phyloP scores from a whole-genome alignment of 2,888 invertebrate species.

The Acanthosepion lycidas region DNA sequence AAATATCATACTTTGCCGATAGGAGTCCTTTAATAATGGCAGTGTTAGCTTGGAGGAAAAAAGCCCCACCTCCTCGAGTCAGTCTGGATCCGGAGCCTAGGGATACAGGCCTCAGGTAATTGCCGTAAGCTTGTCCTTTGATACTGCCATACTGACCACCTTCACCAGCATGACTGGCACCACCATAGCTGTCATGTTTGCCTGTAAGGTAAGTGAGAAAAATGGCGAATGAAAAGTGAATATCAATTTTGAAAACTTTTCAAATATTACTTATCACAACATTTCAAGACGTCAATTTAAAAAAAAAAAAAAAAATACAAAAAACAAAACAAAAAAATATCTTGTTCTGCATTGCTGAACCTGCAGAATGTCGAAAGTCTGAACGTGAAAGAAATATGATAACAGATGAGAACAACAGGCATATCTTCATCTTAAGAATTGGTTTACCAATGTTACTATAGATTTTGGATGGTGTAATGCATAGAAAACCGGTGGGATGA shows the following conservation, averaged over 20 bases:
- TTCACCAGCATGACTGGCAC: slow-evolving; percentile 62
- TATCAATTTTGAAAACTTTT: not conserved
- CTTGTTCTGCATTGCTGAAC: too few relatives aligned
- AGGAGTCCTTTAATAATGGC: slow-evolving; percentile 56
- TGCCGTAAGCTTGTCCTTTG: slow-evolving; percentile 54
- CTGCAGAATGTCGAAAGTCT: too few relatives aligned
- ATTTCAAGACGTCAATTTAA: too few relatives aligned
- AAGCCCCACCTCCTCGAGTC: slow-evolving; percentile 59
- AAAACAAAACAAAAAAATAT: too few relatives aligned
- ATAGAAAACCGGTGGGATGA: too few relatives aligned
- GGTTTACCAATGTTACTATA: too few relatives aligned
- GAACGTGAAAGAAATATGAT: too few relatives aligned
- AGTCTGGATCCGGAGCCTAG: slow-evolving; percentile 57
- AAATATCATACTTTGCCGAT: slow-evolving; percentile 59
- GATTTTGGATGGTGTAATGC: too few relatives aligned
- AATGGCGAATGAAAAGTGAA: not conserved
- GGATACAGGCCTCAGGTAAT: slow-evolving; percentile 55
- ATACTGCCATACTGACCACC: slow-evolving; percentile 54
- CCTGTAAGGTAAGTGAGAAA: slow-evolving; percentile 50
- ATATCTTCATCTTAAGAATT: too few relatives aligned
- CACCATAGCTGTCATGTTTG: slow-evolving; percentile 53
- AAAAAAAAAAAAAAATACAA: too few relatives aligned
- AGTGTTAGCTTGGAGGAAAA: slow-evolving; percentile 52
- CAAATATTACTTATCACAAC: not conserved
- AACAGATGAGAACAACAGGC: too few relatives aligned